Evolutionary conservation across 2,888 invertebrate species (phyloP), one percentile per base, ranked within the genome.

Genomic region (Frankliniella fusca): DNA sequence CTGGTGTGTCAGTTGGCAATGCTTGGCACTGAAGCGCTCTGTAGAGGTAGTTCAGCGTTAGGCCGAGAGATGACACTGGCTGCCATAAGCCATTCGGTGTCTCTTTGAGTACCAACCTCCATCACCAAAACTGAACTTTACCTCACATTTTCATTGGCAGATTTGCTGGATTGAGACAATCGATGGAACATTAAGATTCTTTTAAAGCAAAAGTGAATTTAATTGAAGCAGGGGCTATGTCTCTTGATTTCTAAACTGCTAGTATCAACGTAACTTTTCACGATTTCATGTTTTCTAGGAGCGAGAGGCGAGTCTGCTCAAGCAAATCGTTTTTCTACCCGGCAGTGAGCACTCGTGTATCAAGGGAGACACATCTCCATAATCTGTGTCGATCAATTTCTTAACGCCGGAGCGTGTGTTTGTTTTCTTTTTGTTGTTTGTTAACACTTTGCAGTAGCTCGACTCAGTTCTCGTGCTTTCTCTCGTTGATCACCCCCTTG

Each of bases 371-470:
- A 76, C 70, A 76, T 76, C 70, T 76, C n/a, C 23, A 27, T 76
- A 23, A 9, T 76, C 70, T 12, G 70, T 76, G 70, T 76, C 70
- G 70, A 27, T 27, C 15, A 27, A 76, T 76, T 27, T 76, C 70
- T 23, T 76, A 76, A 76, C 70, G 23, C 70, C 70, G 70, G 70
- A 76, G 23, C 70, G 70, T 76, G 70, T 76, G 70, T 76, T 76
- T 76, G 70, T 76, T 76, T 76, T 76, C 70, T 76, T 76, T 76
- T 76, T 76, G 70, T 76, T 76, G 70, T 76, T 27, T n/a, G 70
- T 76, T 76, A 76, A 76, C 23, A 27, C 9, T 23, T 76, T 8
- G 23, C 9, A 76, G 70, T 76, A 12, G 12, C 70, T 27, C 70
- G 61, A 38, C 38, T 38, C 61, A 61, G 61, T 61, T 61, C 18